phyloP scores from a whole-genome alignment of 92 coral and sea anemone species.

The Heteractis magnifica region DNA sequence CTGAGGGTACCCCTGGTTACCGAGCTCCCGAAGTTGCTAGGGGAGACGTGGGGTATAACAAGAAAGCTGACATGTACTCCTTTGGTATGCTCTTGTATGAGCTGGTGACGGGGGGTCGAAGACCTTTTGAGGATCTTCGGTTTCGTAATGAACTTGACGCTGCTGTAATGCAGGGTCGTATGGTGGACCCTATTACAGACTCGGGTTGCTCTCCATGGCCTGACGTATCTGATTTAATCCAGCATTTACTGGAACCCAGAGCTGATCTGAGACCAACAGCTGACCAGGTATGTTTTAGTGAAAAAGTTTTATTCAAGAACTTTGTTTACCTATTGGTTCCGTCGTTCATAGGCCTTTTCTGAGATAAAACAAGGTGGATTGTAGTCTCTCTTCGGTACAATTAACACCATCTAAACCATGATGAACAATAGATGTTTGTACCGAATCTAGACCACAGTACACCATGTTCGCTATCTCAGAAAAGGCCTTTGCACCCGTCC shows the following conservation, averaged over 20 bases:
- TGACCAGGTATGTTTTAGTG: constrained; percentile 64
- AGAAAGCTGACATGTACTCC: constrained; percentile 90
- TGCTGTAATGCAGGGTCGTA: constrained; percentile 88
- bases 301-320: no score
- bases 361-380: no score
- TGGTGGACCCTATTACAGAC: constrained; percentile 87
- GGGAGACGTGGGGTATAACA: constrained; percentile 87
- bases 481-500: not conserved
- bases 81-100: constrained; percentile 95
- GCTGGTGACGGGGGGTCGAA: constrained; percentile 89
- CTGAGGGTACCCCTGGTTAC: constrained; percentile 97
- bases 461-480: not conserved
- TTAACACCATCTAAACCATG: no score
- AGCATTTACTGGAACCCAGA: constrained; percentile 70
- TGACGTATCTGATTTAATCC: constrained; percentile 84
- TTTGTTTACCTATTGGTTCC: no score
- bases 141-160: constrained; percentile 89
- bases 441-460: not conserved
- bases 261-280: constrained; percentile 86
- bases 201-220: constrained; percentile 94
- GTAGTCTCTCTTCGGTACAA: no score
- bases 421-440: no score
- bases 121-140: constrained; percentile 91
- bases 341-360: no score
- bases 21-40: constrained; percentile 98